Conservation (phyloP, 2,113 vertebrate genomes). For the Elgaria multicarinata region DNA sequence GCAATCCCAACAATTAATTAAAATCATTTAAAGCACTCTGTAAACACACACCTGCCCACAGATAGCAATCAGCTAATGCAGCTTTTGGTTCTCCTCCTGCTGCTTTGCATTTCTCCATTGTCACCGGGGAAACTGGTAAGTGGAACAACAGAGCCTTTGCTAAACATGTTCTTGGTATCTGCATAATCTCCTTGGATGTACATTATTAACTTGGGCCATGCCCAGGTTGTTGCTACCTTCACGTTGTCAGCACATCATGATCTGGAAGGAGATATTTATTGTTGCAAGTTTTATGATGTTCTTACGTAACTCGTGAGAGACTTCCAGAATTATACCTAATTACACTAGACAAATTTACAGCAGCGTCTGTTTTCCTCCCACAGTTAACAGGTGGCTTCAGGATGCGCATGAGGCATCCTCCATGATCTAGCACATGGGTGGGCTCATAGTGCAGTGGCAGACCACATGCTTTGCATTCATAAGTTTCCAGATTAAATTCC, state of each 20-base stretch:
- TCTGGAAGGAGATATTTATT: constrained; percentile 62
- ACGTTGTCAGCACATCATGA: constrained; percentile 64
- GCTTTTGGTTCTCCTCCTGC: constrained; percentile 53
- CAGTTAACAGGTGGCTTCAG: constrained; percentile 4
- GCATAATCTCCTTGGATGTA: constrained; percentile 69
- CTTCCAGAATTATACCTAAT: constrained; percentile 49
- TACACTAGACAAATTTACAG: constrained; percentile 25
- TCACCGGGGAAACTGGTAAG: constrained; percentile 61
- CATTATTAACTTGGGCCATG: constrained; percentile 70
- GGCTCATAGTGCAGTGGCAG: not conserved
- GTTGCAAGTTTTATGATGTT: constrained; percentile 44
- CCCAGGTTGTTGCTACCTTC: constrained; percentile 64
- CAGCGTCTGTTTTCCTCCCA: constrained; percentile 35
- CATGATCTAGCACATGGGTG: not conserved
- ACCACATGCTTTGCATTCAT: not conserved
- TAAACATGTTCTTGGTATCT: constrained; percentile 68
- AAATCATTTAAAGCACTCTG: constrained; percentile 53
- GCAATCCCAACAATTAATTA: constrained; percentile 59
- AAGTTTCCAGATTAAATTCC: not conserved
- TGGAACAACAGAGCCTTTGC: constrained; percentile 63
- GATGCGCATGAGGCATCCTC: not conserved
- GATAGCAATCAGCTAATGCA: constrained; percentile 63
- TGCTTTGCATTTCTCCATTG: constrained; percentile 67
- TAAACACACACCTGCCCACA: constrained; percentile 47
- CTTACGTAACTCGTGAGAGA: constrained; percentile 37